Base-by-base conservation (phyloP, 2,888 invertebrate species). In the Phortica okadai region DNA sequence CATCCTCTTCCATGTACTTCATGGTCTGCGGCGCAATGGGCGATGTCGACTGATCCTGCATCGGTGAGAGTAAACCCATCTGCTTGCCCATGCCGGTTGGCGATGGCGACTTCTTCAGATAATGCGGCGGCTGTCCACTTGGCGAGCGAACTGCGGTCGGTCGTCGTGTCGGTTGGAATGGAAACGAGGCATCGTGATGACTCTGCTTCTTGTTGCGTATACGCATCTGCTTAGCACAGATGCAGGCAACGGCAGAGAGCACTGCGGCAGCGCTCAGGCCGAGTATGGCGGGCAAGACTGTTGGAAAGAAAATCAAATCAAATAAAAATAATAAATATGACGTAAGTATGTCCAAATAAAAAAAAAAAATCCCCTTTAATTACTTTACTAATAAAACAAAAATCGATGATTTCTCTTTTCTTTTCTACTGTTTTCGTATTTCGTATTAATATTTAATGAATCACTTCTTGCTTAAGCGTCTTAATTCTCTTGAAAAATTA, bases 71-170 rank as follows among this genome's bases (percentile, higher is more conserved):
- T 69, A 91, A 83, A 7, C 91, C 87, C 85, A 90, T 83, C 74
- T 90, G 90, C 77, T 91, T 90, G 76, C 88, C 88, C 78, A 79
- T 80, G 82, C 94, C 93, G 6, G 97, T 97, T 0, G 97, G 97
- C 79, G 97, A 97, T 0, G 97, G 97, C n/a, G 96, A 97, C 92
- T 98, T 98, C 93, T 97, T 97, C 90, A 97, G 92, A 92, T 97
- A 97, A 90, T 97, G 97, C 42, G 93, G 93, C 44, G 95, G 94
- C 80, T 94, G 94, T 14, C 95, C 96, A 74, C 95, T 96, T 0
- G 97, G 97, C 79, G 96, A 97, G 82, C 96, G 95, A 75, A 97
- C 97, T 94, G 92, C 92, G 14, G 91, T 92, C 87, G 91, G 91
- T 92, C 91, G 90, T 74, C 91, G 84, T 44, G 92, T 90, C 79